phyloP scores from a whole-genome alignment of 2,113 vertebrate genomes.

The Patagioenas fasciata region DNA sequence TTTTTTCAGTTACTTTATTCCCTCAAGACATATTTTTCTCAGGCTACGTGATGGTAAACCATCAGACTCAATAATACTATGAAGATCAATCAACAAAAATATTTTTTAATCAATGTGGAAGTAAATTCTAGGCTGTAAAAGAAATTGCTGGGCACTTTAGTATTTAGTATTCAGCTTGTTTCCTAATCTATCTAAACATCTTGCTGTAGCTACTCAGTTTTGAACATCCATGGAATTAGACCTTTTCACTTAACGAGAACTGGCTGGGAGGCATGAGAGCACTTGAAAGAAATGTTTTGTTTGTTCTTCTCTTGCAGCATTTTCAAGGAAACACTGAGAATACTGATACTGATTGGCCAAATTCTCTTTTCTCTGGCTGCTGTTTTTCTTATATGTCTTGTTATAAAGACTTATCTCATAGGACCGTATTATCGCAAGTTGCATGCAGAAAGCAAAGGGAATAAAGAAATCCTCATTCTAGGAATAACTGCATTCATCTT shows the following conservation, averaged over 20 bases:
- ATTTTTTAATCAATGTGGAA: not conserved
- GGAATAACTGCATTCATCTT: constrained; percentile 93
- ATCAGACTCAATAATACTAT: not conserved
- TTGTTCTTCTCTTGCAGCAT: constrained; percentile 65
- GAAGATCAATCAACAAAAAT: not conserved
- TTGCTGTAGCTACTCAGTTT: not conserved
- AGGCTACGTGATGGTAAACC: not conserved
- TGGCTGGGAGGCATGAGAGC: not conserved
- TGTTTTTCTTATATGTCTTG: constrained; percentile 85
- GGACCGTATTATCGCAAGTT: constrained; percentile 93
- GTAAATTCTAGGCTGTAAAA: not conserved
- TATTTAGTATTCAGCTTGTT: not conserved
- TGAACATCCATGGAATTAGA: not conserved
- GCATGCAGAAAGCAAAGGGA: constrained; percentile 90
- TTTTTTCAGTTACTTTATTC: not conserved
- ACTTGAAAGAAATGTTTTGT: not conserved
- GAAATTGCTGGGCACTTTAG: not conserved
- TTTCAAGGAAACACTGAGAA: constrained; percentile 80
- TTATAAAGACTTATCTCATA: constrained; percentile 87
- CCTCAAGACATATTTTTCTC: not conserved
- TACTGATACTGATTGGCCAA: constrained; percentile 84
- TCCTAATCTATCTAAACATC: not conserved
- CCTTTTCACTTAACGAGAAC: not conserved
- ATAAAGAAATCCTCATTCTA: constrained; percentile 92
- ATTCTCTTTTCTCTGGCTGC: constrained; percentile 87